Conservation (phyloP, 2,797 vertebrate species). For the Lemur catta region DNA sequence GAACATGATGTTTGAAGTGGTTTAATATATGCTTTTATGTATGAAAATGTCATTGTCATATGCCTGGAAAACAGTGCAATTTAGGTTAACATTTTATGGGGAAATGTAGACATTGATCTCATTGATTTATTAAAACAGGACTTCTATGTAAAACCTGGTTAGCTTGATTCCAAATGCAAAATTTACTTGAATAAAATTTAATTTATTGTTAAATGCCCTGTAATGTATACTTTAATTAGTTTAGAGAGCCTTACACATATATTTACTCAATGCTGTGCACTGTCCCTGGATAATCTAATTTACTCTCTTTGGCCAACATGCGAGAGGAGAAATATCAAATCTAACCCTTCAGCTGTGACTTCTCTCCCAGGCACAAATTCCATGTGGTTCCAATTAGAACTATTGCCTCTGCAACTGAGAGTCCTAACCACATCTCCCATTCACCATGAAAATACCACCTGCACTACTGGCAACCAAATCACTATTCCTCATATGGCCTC, state of each 20-base stretch:
- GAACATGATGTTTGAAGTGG: not conserved
- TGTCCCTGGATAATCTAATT: not conserved
- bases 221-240: not conserved
- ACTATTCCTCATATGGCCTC: not conserved
- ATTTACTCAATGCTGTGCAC: not conserved
- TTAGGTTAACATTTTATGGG: not conserved
- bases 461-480: not conserved
- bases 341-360: not conserved
- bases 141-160: not conserved
- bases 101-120: not conserved
- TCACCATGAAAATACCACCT: not conserved
- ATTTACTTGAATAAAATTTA: slow-evolving; percentile 45
- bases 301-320: not conserved
- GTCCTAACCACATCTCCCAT: not conserved
- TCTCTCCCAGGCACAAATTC: not conserved
- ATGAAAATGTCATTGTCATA: not conserved
- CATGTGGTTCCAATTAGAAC: not conserved
- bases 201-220: not conserved
- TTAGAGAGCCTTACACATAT: not conserved
- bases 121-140: not conserved
- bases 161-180: not conserved
- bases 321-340: not conserved
- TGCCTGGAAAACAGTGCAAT: not conserved
- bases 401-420: not conserved
- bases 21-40: not conserved